phyloP scores from a whole-genome alignment of 1,140 invertebrate genomes.

The Metopolophium dirhodum region DNA sequence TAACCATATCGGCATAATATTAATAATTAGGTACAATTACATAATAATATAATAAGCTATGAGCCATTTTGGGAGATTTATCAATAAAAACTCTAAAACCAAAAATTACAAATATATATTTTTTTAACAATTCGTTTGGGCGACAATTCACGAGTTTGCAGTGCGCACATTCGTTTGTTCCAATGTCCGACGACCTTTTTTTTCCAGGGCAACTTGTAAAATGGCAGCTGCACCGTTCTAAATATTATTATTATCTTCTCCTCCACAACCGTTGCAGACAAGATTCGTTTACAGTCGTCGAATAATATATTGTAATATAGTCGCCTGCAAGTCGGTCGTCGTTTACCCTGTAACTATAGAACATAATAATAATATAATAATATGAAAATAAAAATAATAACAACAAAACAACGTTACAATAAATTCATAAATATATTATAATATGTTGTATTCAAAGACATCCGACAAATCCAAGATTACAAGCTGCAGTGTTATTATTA shows the following conservation, averaged over 20 bases:
- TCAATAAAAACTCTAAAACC: neutral
- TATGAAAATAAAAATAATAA: neutral
- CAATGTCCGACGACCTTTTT: neutral
- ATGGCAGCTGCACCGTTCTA: neutral
- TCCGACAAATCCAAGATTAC: slow-evolving; percentile 7
- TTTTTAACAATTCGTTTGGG: neutral
- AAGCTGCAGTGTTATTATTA: neutral
- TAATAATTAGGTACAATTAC: neutral
- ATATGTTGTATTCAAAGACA: neutral
- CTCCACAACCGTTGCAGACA: neutral
- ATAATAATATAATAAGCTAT: neutral
- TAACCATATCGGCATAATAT: neutral
- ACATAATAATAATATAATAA: neutral
- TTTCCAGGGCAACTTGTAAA: neutral
- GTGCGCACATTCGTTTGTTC: neutral
- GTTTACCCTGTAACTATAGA: slow-evolving; percentile 45
- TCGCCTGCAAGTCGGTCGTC: neutral
- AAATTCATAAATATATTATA: neutral
- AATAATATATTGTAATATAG: neutral
- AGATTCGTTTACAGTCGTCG: neutral
- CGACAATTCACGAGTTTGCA: neutral
- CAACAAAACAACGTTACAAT: neutral
- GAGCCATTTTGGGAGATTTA: neutral
- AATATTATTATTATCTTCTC: neutral
- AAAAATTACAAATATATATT: slow-evolving; percentile 6